Percentiles rank a stretch among this genome's conserved stretches.
Evolutionary conservation across 2,888 invertebrate genomes (phyloP).

Genomic region (Drosophila lutescens): DNA sequence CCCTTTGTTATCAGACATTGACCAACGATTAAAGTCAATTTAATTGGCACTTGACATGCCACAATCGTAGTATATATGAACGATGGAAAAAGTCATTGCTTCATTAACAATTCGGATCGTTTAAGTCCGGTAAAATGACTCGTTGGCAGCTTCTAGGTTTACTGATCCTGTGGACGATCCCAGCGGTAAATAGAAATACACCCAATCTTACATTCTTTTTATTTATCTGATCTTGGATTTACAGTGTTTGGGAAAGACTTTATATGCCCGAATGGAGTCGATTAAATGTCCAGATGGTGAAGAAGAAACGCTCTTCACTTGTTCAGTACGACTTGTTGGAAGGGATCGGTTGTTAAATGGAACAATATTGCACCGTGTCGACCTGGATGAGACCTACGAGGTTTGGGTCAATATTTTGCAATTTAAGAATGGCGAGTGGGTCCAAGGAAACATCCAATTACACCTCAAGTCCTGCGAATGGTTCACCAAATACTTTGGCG

Average conservation of each 20-base stretch:
- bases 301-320: not conserved
- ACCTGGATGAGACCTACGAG: not conserved
- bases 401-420: not conserved
- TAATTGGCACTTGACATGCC: not conserved
- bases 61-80: not conserved
- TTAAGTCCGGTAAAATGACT: not conserved
- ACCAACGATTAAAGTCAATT: not conserved
- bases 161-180: not conserved
- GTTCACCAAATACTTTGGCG: not conserved
- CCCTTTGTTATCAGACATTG: not conserved
- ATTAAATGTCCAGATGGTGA: not conserved
- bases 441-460: not conserved
- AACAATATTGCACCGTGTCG: not conserved
- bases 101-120: not conserved
- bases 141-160: not conserved
- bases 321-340: not conserved
- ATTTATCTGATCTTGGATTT: not conserved
- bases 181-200: not conserved
- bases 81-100: not conserved
- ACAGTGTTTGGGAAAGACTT: not conserved
- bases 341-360: constrained; percentile 2
- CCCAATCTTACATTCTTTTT: too few relatives aligned
- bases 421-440: not conserved
- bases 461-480: not conserved
- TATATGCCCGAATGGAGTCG: not conserved